Evolutionary conservation across 1,140 invertebrate species (phyloP).

Genomic region (Leptonema lineaticorne): DNA sequence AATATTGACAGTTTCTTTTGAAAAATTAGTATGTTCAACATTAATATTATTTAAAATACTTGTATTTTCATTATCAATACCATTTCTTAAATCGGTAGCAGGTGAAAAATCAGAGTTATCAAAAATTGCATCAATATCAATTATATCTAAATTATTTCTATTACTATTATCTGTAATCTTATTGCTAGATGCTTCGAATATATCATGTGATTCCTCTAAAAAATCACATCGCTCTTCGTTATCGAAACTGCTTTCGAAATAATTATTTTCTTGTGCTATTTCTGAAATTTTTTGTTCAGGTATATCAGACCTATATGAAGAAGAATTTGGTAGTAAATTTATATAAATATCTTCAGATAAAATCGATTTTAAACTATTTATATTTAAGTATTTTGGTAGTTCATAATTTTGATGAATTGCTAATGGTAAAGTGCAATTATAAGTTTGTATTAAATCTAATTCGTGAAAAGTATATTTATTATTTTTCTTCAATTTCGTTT

Average conservation of each 20-base stretch:
- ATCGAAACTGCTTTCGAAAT: not conserved
- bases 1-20: not conserved
- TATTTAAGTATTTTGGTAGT: not conserved
- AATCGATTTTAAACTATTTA: not conserved
- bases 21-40: not conserved
- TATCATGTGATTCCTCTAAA: not conserved
- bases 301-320: not conserved
- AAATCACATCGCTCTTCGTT: not conserved
- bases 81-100: not conserved
- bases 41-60: not conserved
- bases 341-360: not conserved
- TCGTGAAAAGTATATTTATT: not conserved
- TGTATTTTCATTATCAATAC: not conserved
- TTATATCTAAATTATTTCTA: slow-evolving; percentile 46
- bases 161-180: not conserved
- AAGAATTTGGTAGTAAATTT: not conserved
- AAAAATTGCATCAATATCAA: slow-evolving; percentile 52
- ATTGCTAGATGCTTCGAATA: not conserved
- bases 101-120: slow-evolving; percentile 37
- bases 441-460: not conserved
- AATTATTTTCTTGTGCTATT: not conserved
- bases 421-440: not conserved
- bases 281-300: not conserved
- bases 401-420: not conserved
- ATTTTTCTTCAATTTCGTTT: slow-evolving; percentile 1